These are phyloP conservation scores for Choreutis nemorana DNA, from an alignment of 2,888 invertebrate species.

Conservation along the genomic window DNA sequence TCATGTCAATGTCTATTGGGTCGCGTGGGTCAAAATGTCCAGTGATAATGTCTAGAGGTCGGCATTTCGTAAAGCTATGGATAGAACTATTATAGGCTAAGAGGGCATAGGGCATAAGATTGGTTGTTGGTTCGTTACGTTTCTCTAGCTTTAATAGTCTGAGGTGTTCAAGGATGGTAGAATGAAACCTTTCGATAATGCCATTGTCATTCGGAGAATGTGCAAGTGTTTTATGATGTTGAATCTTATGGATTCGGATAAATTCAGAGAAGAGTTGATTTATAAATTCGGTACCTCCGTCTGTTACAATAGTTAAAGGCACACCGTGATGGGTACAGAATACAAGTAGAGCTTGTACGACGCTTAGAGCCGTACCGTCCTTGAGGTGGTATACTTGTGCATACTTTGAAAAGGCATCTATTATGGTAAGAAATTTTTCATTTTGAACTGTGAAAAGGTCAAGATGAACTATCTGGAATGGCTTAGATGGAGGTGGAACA, in stretches of 20 bases:
- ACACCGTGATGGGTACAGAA: not conserved
- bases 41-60: constrained; percentile 7
- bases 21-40: constrained; percentile 13
- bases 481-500: constrained; percentile 4
- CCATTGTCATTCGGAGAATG: constrained; percentile 14
- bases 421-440: constrained; percentile 7
- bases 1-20: constrained; percentile 10
- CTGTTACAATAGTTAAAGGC: not conserved
- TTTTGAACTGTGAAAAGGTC: constrained; percentile 6
- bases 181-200: constrained; percentile 12
- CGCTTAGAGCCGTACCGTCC: not conserved
- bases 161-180: constrained; percentile 13
- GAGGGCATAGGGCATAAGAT: constrained; percentile 9
- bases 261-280: not conserved
- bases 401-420: constrained; percentile 8
- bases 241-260: constrained; percentile 2
- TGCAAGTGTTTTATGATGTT: constrained; percentile 8
- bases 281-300: not conserved
- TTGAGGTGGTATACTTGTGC: constrained; percentile 5
- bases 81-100: constrained; percentile 7
- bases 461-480: constrained; percentile 5
- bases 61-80: constrained; percentile 4
- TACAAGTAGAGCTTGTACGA: not conserved
- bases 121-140: constrained; percentile 8
- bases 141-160: constrained; percentile 10